A percentile compares a stretch with the other conserved stretches of the same genome.
These are phyloP conservation scores for Lepeophtheirus salmonis DNA, from an alignment of 1,140 invertebrate species.

Conservation along the genomic window DNA sequence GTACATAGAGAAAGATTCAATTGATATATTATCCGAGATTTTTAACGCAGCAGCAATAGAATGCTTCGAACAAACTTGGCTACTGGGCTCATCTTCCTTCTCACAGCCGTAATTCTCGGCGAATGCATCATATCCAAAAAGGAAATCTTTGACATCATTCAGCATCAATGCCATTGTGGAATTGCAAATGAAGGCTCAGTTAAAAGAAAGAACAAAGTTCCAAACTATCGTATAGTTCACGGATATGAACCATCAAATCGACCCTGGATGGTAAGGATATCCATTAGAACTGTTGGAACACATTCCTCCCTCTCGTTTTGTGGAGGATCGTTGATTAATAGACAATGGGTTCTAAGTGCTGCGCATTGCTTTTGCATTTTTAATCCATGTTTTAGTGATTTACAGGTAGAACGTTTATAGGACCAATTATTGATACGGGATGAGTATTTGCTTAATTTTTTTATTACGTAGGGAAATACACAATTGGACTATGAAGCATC, in stretches of 20 bases:
- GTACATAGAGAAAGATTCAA: too few species aligned
- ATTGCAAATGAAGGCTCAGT: neutral
- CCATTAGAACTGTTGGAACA: neutral
- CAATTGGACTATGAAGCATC: neutral
- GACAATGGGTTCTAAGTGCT: conserved; percentile 26
- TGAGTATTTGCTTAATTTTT: too few species aligned
- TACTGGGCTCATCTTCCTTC: too few species aligned
- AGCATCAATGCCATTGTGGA: neutral
- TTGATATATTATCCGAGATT: too few species aligned
- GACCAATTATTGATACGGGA: too few species aligned
- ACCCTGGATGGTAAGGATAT: conserved; percentile 9
- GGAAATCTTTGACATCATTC: neutral
- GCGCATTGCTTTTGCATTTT: conserved; percentile 23
- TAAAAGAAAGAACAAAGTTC: neutral
- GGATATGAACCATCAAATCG: conserved; percentile 3
- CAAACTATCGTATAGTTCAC: conserved; percentile 2
- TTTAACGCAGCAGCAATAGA: too few species aligned
- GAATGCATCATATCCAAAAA: too few species aligned
- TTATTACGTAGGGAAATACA: neutral
- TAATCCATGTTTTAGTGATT: neutral
- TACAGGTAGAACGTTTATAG: neutral
- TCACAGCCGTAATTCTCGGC: too few species aligned
- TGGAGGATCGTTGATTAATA: conserved; percentile 25
- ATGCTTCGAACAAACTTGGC: too few species aligned
- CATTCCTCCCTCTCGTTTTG: conserved; percentile 20